Conservation (phyloP, 2,113 vertebrate species). For the Baryphthengus martii region DNA sequence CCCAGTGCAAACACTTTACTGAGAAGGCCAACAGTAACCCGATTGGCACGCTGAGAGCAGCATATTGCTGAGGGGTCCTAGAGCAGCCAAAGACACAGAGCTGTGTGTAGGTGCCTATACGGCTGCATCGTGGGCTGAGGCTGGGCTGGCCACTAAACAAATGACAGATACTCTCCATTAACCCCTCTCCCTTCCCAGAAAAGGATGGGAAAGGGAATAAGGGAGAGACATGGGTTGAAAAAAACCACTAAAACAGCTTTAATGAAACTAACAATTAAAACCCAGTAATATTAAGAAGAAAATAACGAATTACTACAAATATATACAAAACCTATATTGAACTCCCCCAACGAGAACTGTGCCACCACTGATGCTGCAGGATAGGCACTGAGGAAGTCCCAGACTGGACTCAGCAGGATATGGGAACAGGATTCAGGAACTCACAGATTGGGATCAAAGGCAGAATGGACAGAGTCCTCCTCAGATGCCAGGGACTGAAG, state of each 20-base stretch:
- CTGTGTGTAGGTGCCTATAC: fast-evolving
- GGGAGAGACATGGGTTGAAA: background rate
- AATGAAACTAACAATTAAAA: background rate
- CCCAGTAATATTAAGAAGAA: background rate
- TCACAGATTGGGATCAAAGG: background rate
- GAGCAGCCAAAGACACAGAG: background rate
- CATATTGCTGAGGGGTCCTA: fast-evolving
- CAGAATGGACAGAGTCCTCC: too few relatives aligned
- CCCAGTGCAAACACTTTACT: background rate
- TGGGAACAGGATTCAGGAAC: background rate
- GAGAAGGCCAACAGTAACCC: background rate
- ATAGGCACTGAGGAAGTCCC: background rate
- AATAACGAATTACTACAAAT: background rate
- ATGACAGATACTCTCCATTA: background rate
- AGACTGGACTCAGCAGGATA: background rate
- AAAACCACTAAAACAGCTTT: background rate
- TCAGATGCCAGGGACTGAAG: too few relatives aligned
- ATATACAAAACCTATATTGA: background rate
- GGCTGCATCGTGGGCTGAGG: background rate
- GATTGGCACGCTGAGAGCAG: fast-evolving
- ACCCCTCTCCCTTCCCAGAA: background rate
- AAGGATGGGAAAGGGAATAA: background rate
- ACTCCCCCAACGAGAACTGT: background rate
- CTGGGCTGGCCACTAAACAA: background rate
- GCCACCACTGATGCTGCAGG: background rate